Percentiles rank a stretch among this genome's conserved stretches.
These are phyloP conservation scores for Characodon lateralis DNA, from an alignment of 2,797 vertebrate genomes.

Conservation along the genomic window DNA sequence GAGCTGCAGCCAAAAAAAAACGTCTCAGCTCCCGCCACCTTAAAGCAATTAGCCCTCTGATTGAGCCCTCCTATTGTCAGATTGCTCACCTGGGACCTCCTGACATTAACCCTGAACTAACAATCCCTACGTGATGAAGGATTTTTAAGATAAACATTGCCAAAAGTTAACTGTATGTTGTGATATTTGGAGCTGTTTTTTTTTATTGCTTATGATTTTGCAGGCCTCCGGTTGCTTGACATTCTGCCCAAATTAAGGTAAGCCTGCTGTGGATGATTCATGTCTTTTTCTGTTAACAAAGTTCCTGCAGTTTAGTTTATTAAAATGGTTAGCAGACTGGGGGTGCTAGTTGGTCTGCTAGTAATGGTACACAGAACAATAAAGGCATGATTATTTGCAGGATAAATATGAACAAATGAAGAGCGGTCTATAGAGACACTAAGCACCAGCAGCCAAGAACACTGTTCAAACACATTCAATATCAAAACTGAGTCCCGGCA, in stretches of 20 bases:
- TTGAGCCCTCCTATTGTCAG: conserved; percentile 62
- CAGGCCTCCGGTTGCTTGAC: conserved; percentile 94
- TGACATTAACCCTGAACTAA: conserved; percentile 13
- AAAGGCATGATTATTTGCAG: background rate
- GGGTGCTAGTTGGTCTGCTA: background rate
- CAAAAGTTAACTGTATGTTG: conserved; percentile 4
- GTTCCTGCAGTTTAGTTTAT: background rate
- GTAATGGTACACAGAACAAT: background rate
- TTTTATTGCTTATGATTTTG: conserved; percentile 30
- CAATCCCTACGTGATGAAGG: background rate
- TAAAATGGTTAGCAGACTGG: background rate
- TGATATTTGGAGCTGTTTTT: conserved; percentile 13
- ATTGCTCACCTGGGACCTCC: conserved; percentile 70
- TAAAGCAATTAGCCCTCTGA: conserved; percentile 55
- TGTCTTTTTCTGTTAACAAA: background rate
- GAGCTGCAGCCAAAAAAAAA: background rate
- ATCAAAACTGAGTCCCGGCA: background rate
- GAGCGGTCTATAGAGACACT: background rate
- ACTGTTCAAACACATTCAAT: background rate
- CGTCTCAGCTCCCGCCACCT: conserved; percentile 18
- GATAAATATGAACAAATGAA: background rate
- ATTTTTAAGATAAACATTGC: conserved; percentile 1
- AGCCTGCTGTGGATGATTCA: conserved; percentile 55
- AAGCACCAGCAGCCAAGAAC: background rate
- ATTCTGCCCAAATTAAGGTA: conserved; percentile 92